These are phyloP conservation scores for Nebria salina DNA, from an alignment of 2,888 invertebrate species.

Conservation along the genomic window DNA sequence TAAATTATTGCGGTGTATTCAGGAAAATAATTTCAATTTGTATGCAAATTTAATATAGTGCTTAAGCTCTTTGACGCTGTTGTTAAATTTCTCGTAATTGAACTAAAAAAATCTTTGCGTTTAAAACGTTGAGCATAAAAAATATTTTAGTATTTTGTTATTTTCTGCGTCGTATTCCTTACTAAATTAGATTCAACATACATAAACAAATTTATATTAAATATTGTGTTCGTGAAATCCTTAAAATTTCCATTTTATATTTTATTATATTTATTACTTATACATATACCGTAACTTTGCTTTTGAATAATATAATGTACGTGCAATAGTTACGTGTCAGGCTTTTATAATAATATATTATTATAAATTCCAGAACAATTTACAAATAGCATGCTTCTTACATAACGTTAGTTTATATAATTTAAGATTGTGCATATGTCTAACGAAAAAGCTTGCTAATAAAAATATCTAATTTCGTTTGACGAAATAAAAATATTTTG, in stretches of 20 bases:
- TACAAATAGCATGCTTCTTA: too few species aligned
- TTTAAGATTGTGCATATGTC: neutral
- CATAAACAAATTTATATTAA: too few species aligned
- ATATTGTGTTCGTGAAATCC: too few species aligned
- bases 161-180: neutral
- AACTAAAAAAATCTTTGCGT: slow-evolving; percentile 31
- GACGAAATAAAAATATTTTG: neutral
- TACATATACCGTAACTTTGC: too few species aligned
- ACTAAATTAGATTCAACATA: too few species aligned
- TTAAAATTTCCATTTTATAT: too few species aligned
- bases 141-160: neutral
- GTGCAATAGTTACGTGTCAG: too few species aligned
- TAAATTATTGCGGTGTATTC: slow-evolving; percentile 32
- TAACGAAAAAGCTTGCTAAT: neutral
- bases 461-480: neutral
- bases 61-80: slow-evolving; percentile 43
- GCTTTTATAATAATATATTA: too few species aligned
- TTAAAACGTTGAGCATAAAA: slow-evolving; percentile 2
- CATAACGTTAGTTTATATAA: too few species aligned
- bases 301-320: too few species aligned
- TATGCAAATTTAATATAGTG: slow-evolving; percentile 45
- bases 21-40: slow-evolving; percentile 44
- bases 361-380: too few species aligned
- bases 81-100: slow-evolving; percentile 44
- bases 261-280: too few species aligned